Percentiles rank a stretch among this genome's conserved stretches.
Conservation (phyloP, 2,797 vertebrate species). For the Pseudocheirus occidentalis region DNA sequence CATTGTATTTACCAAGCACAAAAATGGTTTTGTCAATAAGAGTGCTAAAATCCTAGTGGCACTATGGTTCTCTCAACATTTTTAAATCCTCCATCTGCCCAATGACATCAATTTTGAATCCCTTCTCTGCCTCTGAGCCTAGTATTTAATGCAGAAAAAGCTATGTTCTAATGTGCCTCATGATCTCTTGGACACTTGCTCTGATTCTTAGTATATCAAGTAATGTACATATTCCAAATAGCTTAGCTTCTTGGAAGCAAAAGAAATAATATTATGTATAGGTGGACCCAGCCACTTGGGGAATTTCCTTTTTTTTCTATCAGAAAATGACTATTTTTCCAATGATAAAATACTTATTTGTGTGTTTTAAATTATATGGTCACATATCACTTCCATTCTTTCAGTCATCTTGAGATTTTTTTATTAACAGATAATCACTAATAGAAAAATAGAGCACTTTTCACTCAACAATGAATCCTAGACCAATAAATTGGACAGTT, state of each 20-base stretch:
- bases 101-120: conserved; percentile 69
- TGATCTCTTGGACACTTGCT: conserved; percentile 67
- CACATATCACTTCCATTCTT: conserved; percentile 84
- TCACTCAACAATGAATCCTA: neutral
- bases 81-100: conserved; percentile 63
- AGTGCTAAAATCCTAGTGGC: neutral
- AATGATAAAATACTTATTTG: conserved; percentile 83
- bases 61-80: conserved; percentile 47
- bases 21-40: neutral
- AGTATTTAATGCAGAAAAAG: conserved; percentile 51
- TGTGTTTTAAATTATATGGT: conserved; percentile 79
- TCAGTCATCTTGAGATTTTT: conserved; percentile 88
- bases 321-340: conserved; percentile 73
- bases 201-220: conserved; percentile 46
- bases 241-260: conserved; percentile 65
- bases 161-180: conserved; percentile 68
- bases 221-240: conserved; percentile 67
- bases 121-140: conserved; percentile 64
- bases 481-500: neutral
- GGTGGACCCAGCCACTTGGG: conserved; percentile 64
- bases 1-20: conserved; percentile 8
- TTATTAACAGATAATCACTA: conserved; percentile 83
- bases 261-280: conserved; percentile 77
- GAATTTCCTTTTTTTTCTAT: conserved; percentile 72
- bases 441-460: conserved; percentile 58